These are phyloP conservation scores for Orchestia grillus DNA, from an alignment of 1,140 invertebrate genomes.

Conservation along the genomic window DNA sequence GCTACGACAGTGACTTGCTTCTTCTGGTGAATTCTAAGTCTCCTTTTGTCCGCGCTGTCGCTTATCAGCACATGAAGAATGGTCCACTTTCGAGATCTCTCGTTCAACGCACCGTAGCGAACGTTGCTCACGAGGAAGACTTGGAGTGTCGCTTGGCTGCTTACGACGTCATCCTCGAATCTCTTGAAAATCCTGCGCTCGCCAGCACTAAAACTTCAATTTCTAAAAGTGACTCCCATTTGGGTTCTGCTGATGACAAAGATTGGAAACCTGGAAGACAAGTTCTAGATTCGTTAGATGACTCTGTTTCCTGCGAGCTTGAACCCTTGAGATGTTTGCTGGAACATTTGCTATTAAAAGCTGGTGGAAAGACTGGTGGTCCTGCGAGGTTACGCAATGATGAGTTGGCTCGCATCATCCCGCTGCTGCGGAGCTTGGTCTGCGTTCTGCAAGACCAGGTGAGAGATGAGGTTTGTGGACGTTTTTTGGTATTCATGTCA, in stretches of 20 bases:
- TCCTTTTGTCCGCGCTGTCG: neutral
- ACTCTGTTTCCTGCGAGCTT: neutral
- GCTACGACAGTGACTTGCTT: neutral
- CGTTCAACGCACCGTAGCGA: neutral
- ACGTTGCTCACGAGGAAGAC: neutral
- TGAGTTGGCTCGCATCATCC: neutral
- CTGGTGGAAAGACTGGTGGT: neutral
- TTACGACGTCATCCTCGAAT: neutral
- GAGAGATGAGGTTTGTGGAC: neutral
- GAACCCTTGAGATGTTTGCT: neutral
- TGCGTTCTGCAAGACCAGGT: neutral
- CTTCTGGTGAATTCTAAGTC: neutral
- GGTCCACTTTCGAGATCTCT: neutral
- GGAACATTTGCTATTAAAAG: neutral
- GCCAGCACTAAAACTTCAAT: neutral
- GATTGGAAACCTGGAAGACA: neutral
- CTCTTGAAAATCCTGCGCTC: neutral
- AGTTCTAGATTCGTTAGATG: neutral
- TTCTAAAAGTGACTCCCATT: neutral
- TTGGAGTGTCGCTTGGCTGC: conserved; percentile 1
- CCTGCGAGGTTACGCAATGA: neutral
- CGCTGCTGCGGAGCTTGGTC: neutral
- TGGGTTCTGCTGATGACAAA: neutral
- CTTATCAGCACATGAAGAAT: neutral
- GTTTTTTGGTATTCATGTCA: no score